Conservation (phyloP, 1,140 invertebrate genomes). For the Acromyrmex echinatior region DNA sequence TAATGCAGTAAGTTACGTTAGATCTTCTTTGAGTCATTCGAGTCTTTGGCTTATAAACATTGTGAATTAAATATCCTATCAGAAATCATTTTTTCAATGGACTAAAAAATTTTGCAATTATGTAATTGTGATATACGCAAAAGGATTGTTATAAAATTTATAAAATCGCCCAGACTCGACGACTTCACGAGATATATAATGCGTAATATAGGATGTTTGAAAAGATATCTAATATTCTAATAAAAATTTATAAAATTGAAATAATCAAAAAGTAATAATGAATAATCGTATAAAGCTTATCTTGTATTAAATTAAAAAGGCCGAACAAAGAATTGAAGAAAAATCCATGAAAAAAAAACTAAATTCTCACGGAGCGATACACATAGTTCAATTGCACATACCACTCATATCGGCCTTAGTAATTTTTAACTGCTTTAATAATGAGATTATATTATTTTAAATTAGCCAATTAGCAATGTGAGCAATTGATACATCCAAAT, state of each 20-base stretch:
- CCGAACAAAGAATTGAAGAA: not conserved
- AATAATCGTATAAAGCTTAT: not conserved
- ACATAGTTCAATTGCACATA: too few relatives aligned
- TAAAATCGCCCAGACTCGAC: not conserved
- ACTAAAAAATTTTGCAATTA: not conserved
- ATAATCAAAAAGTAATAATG: not conserved
- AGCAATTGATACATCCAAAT: too few relatives aligned
- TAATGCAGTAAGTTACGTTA: conserved; percentile 15
- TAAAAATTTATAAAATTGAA: not conserved
- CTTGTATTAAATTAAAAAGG: conserved; percentile 16
- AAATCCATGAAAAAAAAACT: not conserved
- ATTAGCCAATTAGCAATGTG: too few relatives aligned
- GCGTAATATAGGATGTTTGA: not conserved
- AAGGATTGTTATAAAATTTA: not conserved
- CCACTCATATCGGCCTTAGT: too few relatives aligned
- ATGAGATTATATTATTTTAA: too few relatives aligned
- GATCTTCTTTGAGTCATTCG: conserved; percentile 16
- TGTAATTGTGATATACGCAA: not conserved
- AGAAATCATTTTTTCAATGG: conserved; percentile 1
- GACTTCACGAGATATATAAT: not conserved
- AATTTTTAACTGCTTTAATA: too few relatives aligned
- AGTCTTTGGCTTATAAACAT: not conserved
- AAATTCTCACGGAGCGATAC: not conserved
- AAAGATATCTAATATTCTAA: not conserved
- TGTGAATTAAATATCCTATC: not conserved